Base-by-base conservation (phyloP, 92 coral and sea anemone species). In the Palythoa caribaeorum region DNA sequence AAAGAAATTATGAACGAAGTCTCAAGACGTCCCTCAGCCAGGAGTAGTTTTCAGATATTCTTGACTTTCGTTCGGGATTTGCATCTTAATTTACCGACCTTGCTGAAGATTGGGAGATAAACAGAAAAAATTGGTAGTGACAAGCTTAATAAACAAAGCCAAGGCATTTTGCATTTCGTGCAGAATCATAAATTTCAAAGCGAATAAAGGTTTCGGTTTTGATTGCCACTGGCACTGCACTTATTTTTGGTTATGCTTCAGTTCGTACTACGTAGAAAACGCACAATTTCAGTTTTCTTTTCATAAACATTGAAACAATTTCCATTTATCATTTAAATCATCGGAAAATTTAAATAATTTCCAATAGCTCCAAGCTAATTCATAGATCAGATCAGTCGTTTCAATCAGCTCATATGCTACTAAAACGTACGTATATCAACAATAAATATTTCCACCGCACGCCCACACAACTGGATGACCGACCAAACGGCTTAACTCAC, bases 61-160 rank as follows among this genome's bases (percentile, higher is more conserved):
- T 35, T 10, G 17, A 36, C 47, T 70, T 59, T 71, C 75, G 48
- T 36, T 71, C 47, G 48, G 68, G 50, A 77, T 77, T 77, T 52
- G 80, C 78, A 74, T 74, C 78, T 76, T 76, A 51, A 75, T 59
- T 60, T 62, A 68, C 59, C 66, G 84, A 66, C 55, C 52, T 78
- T 55, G 38, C 59, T 66, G 50, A 21, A 81, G 86, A 81, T 81
- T 19, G 55, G 19, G 74, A 81, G 86, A 81, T 81, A 65, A 66
- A 71, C 50, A 6, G 51, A 36, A 57, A 35, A 35, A 78, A 55
- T 36, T 68, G 86, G 65, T 66, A 21, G 47, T 54, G 19, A 20
- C 50, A 77, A 35, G 69, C 69, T 77, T 53, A 17, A 77, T 65
- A 77, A 54, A 57, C 20, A 38, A 77, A 65, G 36, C 68, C 47